Evolutionary conservation across 2,797 vertebrate species (phyloP).

Genomic region (Parauchenoglanis ngamensis): DNA sequence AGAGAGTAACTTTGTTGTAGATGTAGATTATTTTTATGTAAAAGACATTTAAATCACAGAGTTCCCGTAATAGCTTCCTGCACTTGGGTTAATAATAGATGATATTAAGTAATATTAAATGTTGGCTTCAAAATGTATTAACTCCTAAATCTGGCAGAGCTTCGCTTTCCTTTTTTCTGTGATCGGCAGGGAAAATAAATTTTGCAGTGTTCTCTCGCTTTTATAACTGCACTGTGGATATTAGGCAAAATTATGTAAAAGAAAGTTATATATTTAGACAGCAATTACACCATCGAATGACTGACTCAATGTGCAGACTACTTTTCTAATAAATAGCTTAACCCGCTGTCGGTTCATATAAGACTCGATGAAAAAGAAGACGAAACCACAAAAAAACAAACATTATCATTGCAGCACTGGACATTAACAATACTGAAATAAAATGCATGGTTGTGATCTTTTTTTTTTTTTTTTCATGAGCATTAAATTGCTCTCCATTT

Average conservation of each 20-base stretch:
- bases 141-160: constrained; percentile 41
- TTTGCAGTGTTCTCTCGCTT: constrained; percentile 7
- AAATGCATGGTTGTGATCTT: not conserved
- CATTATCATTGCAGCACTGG: not conserved
- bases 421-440: not conserved
- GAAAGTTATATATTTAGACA: constrained; percentile 47
- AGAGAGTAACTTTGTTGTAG: not conserved
- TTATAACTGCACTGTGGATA: constrained; percentile 18
- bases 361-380: not conserved
- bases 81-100: constrained; percentile 10
- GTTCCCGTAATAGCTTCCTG: constrained; percentile 4
- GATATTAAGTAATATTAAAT: constrained; percentile 32
- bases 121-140: constrained; percentile 40
- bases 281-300: constrained; percentile 31
- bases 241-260: constrained; percentile 36
- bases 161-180: constrained; percentile 17
- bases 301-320: constrained; percentile 33
- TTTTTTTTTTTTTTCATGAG: not conserved
- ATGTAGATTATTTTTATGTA: not conserved
- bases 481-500: not conserved
- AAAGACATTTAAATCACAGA: not conserved
- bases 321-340: constrained; percentile 14
- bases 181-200: constrained; percentile 33
- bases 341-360: not conserved
- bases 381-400: not conserved